These are phyloP conservation scores for Scaptomyza flava DNA, from an alignment of 2,888 invertebrate genomes.

Conservation along the genomic window DNA sequence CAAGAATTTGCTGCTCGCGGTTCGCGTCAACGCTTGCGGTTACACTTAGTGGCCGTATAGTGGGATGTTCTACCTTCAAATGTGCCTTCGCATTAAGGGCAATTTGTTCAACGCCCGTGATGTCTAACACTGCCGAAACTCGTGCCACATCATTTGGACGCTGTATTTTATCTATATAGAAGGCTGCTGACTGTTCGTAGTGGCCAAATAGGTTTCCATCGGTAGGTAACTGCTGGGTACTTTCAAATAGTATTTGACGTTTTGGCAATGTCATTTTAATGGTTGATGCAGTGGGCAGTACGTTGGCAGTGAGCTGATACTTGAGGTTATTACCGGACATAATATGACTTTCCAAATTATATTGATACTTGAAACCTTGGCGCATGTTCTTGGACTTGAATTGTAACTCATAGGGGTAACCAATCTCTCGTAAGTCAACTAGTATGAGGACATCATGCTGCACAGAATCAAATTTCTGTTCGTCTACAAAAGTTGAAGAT, in stretches of 20 bases:
- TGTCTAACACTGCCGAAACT: constrained; percentile 86
- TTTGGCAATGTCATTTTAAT: constrained; percentile 88
- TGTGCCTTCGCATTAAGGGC: constrained; percentile 86
- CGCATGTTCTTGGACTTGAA: constrained; percentile 88
- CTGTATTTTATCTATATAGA: constrained; percentile 90
- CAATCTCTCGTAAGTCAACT: constrained; percentile 90
- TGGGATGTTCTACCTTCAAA: constrained; percentile 88
- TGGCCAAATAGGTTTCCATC: constrained; percentile 85
- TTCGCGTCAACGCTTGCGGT: constrained; percentile 84
- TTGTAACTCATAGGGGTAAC: constrained; percentile 90
- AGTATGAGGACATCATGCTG: constrained; percentile 88
- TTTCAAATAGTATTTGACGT: constrained; percentile 88
- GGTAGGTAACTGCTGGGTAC: constrained; percentile 85
- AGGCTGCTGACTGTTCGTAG: constrained; percentile 87
- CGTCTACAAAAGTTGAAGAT: constrained; percentile 70
- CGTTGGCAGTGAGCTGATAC: constrained; percentile 89
- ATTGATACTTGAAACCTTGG: constrained; percentile 86
- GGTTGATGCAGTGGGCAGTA: constrained; percentile 88
- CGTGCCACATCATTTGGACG: constrained; percentile 89
- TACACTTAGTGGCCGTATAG: constrained; percentile 85
- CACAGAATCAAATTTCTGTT: constrained; percentile 81
- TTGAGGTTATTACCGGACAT: constrained; percentile 89
- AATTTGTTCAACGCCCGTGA: constrained; percentile 85
- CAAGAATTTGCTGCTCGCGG: constrained; percentile 73
- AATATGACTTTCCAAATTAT: constrained; percentile 90